Percentiles rank a stretch among this genome's conserved stretches.
phyloP scores from a whole-genome alignment of 2,113 vertebrate species.

The Ornithorhynchus anatinus region DNA sequence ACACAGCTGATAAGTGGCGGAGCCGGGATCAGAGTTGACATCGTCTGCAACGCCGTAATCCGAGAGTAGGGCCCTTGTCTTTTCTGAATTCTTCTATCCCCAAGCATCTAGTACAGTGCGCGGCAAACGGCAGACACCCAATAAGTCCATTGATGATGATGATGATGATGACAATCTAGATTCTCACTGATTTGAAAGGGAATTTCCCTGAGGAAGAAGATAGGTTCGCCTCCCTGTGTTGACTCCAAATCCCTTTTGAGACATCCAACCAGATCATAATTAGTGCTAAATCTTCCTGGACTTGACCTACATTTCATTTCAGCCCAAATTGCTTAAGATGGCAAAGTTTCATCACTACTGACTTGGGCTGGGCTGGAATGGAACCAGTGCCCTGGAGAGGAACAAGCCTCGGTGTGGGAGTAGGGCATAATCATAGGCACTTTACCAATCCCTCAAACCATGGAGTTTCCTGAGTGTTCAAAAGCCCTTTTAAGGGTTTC shows the following conservation, averaged over 20 bases:
- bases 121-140: too few relatives aligned
- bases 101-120: too few relatives aligned
- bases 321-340: fast-evolving
- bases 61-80: too few relatives aligned
- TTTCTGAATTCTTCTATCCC: too few relatives aligned
- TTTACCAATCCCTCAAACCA: background rate
- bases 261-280: background rate
- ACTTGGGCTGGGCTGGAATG: background rate
- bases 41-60: too few relatives aligned
- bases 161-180: background rate
- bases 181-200: background rate
- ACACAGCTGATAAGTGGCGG: too few relatives aligned
- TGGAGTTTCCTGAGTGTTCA: background rate
- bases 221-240: background rate
- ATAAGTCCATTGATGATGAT: background rate
- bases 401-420: background rate
- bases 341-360: background rate
- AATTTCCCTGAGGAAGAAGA: background rate
- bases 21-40: too few relatives aligned
- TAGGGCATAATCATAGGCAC: background rate
- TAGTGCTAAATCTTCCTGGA: too few relatives aligned
- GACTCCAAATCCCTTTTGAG: background rate
- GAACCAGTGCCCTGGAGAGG: background rate
- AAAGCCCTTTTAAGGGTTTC: background rate
- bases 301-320: background rate